phyloP scores from a whole-genome alignment of 2,113 vertebrate species.

The Tragelaphus imberbis region DNA sequence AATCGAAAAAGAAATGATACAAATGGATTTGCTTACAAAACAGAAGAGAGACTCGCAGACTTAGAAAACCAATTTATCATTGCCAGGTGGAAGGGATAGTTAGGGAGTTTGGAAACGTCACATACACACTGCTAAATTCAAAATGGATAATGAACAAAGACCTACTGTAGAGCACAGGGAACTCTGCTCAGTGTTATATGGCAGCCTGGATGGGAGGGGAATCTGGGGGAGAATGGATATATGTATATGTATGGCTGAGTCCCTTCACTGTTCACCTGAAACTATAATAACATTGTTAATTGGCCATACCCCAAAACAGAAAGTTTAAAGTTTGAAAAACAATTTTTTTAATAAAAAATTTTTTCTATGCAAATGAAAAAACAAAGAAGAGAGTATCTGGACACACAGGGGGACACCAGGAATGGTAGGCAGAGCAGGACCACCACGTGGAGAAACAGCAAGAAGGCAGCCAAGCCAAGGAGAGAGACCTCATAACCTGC shows the following conservation, averaged over 20 bases:
- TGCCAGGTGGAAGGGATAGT: not conserved
- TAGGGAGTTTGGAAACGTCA: not conserved
- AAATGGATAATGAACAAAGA: not conserved
- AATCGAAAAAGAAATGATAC: not conserved
- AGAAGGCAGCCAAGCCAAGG: not conserved
- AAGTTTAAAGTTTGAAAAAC: not conserved
- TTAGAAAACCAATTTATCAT: not conserved
- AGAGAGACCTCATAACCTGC: not conserved
- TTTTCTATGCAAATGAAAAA: not conserved
- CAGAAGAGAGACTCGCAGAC: not conserved
- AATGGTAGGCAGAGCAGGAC: not conserved
- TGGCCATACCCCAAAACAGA: not conserved
- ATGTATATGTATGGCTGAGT: not conserved
- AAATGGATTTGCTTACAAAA: not conserved
- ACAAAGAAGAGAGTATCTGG: not conserved
- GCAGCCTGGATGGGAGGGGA: not conserved
- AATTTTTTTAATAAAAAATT: not conserved
- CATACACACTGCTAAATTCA: not conserved
- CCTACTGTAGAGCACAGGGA: not conserved
- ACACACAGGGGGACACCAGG: not conserved
- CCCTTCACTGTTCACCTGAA: not conserved
- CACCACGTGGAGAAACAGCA: fast-evolving
- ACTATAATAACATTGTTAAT: not conserved
- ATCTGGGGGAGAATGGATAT: not conserved
- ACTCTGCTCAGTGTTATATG: not conserved